Evolutionary conservation across 2,797 vertebrate species (phyloP), one percentile per base, ranked within the genome.

Genomic region (Galago senegalensis): DNA sequence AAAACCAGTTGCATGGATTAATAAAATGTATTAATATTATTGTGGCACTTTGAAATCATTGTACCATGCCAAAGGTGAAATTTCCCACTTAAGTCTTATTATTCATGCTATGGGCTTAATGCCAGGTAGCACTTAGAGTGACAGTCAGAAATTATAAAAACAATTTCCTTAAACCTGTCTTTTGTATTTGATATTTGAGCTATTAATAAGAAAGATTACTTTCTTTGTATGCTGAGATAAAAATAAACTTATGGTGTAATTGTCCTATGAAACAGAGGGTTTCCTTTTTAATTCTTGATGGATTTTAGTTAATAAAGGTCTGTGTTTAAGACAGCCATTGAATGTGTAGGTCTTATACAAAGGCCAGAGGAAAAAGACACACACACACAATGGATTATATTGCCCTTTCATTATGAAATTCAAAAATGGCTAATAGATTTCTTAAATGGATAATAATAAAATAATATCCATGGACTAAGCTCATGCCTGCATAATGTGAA

Each of bases 161-260:
- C 83, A 97, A 88, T 97, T 97, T 87, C 79, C 97, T 97, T 97
- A 97, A 98, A 97, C 43, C 61, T 96, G 43, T 89, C 96, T 97
- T 76, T 13, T 97, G 83, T 65, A 75, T 97, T 98, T 97, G 84
- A 34, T 98, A 94, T 97, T 96, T 97, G 93, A 97, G 79, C 53
- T 11, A 0, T 94, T 97, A 98, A 97, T 97, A 96, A 97, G 79
- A 97, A 93, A 93, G 92, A 97, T 97, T 98, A 75, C 61, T 60
- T 97, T 89, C 89, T 97, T 97, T 97, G 80, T 94, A 97, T 89
- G 60, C 53, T 0, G 0, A 18, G 6, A 60, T 84, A 93, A 96
- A 97, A 97, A 97, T 96, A 95, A 98, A 93, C 85, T 96, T 94
- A 6, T 76, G 89, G 23, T 16, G 9, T 97, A 98, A 97, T 97